A percentile compares a stretch with the other conserved stretches of the same genome.
Conservation (phyloP, 2,888 invertebrate species). For the Pyrgus malvae region DNA sequence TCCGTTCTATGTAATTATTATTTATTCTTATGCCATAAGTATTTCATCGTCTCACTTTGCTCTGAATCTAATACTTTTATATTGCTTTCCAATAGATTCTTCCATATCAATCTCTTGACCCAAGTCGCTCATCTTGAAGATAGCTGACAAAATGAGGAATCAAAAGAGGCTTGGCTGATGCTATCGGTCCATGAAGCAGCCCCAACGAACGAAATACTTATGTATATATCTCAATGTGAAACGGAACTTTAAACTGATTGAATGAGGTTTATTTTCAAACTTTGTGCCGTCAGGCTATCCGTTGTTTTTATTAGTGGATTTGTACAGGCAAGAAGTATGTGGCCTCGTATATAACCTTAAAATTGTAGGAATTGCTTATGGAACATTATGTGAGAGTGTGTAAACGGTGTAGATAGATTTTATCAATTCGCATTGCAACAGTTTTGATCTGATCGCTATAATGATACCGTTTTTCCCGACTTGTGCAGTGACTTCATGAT, state of each 20-base stretch:
- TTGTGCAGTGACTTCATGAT: no score
- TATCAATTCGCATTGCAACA: no score
- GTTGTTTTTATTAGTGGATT: no score
- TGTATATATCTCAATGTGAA: constrained; percentile 19
- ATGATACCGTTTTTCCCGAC: no score
- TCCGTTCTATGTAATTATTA: no score
- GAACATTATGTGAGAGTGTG: no score
- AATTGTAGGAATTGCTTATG: constrained; percentile 51
- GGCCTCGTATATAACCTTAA: constrained; percentile 50
- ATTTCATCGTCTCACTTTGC: no score
- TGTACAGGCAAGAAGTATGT: constrained; percentile 52
- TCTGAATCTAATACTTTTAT: no score
- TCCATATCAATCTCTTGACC: constrained; percentile 7
- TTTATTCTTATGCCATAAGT: no score
- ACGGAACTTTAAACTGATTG: constrained; percentile 5
- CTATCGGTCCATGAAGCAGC: constrained; percentile 49
- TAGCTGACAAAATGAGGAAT: constrained; percentile 59
- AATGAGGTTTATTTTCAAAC: constrained; percentile 7
- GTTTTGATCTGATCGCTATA: no score
- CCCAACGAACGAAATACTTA: constrained; percentile 39
- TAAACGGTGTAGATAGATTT: no score
- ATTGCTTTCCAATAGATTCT: neutral
- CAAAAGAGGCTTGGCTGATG: constrained; percentile 56
- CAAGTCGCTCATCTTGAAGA: constrained; percentile 43
- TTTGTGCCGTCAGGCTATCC: no score